These are phyloP conservation scores for Saguinus midas DNA, from an alignment of 2,113 vertebrate genomes.

Conservation along the genomic window DNA sequence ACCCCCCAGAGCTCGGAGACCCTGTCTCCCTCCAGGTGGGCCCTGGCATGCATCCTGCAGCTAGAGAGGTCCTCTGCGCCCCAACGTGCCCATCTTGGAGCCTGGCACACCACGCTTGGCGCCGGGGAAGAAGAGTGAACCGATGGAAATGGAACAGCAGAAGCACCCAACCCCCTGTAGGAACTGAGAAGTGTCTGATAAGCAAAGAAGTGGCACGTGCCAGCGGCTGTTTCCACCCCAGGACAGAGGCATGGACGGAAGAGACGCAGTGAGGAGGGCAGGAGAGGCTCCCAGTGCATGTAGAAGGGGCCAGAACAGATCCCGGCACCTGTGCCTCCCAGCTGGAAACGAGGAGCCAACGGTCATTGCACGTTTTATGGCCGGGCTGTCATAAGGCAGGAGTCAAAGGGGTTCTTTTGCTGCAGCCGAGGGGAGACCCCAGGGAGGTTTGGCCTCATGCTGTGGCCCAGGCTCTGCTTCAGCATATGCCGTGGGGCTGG, in stretches of 20 bases:
- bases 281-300: not conserved
- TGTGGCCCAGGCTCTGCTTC: not conserved
- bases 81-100: not conserved
- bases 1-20: rapidly evolving
- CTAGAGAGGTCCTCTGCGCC: not conserved
- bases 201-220: not conserved
- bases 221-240: not conserved
- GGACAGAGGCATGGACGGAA: not conserved
- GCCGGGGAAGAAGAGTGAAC: too few relatives aligned
- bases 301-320: conserved; percentile 52
- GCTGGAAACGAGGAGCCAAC: conserved; percentile 36
- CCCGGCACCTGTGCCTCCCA: conserved; percentile 61
- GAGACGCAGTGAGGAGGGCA: not conserved
- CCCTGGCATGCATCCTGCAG: not conserved
- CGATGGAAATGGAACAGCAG: not conserved
- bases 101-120: rapidly evolving
- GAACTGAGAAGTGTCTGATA: not conserved
- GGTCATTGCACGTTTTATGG: not conserved
- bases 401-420: conserved; percentile 55
- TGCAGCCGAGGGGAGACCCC: not conserved
- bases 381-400: not conserved
- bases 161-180: not conserved
- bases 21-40: not conserved
- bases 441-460: not conserved
- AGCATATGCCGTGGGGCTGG: not conserved